These are phyloP conservation scores for Scelioninae gen. 1 DNA, from an alignment of 2,888 invertebrate genomes.

Conservation along the genomic window DNA sequence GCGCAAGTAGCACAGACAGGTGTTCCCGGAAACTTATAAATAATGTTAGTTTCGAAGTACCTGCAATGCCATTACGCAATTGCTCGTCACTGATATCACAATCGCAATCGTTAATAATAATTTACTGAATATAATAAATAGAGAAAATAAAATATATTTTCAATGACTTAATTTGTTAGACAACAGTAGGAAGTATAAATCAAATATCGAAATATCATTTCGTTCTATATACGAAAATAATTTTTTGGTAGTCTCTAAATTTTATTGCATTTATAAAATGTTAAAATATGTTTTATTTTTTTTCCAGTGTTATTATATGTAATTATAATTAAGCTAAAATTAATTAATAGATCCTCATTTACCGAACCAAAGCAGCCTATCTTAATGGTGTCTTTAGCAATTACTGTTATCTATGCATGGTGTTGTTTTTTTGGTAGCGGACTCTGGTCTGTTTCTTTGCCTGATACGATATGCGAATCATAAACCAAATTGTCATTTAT, in stretches of 20 bases:
- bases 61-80: constrained; percentile 69
- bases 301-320: no score
- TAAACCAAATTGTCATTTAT: no score
- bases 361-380: constrained; percentile 14
- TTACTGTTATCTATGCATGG: constrained; percentile 25
- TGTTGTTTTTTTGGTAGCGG: background rate
- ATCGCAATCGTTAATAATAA: constrained; percentile 63
- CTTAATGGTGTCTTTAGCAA: constrained; percentile 20
- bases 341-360: constrained; percentile 5
- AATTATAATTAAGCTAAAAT: background rate
- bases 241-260: no score
- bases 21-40: constrained; percentile 75
- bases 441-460: constrained; percentile 24
- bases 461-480: no score
- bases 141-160: background rate
- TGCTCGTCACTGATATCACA: constrained; percentile 40
- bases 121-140: background rate
- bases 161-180: background rate
- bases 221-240: background rate
- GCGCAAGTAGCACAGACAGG: constrained; percentile 69
- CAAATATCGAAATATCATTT: background rate
- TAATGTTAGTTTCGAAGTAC: constrained; percentile 70
- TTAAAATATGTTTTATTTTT: no score
- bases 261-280: no score
- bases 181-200: background rate